These are phyloP conservation scores for Rutilus rutilus DNA, from an alignment of 2,113 vertebrate species.

Conservation along the genomic window DNA sequence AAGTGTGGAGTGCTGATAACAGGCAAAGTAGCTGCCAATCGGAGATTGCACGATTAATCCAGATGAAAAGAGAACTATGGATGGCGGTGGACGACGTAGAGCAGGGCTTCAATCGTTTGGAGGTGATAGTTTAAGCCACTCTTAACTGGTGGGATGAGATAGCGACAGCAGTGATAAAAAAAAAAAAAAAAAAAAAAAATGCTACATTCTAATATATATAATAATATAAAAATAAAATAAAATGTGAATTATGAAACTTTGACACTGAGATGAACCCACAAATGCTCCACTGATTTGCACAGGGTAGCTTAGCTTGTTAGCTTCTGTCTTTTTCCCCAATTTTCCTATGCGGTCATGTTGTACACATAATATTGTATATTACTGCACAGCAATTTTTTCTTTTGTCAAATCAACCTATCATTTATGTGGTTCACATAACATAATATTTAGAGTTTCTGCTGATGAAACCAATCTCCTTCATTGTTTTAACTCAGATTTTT, in stretches of 20 bases:
- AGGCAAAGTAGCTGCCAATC: conserved; percentile 17
- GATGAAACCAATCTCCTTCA: too few species aligned
- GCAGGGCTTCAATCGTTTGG: background rate
- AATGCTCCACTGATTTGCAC: background rate
- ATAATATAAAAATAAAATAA: background rate
- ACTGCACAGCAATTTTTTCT: too few species aligned
- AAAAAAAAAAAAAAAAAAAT: background rate
- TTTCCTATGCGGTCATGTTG: too few species aligned
- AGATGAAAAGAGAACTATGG: conserved; percentile 31
- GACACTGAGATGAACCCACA: background rate
- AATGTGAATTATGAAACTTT: background rate
- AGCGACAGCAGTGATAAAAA: background rate
- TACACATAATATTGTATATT: too few species aligned
- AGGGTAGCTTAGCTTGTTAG: background rate
- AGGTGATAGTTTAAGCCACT: conserved; percentile 17
- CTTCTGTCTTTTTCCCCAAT: too few species aligned
- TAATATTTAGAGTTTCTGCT: too few species aligned
- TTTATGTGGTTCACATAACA: too few species aligned
- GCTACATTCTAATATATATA: background rate
- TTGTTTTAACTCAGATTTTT: too few species aligned
- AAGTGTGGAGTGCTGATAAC: conserved; percentile 43
- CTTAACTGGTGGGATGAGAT: conserved; percentile 10
- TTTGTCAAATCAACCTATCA: too few species aligned
- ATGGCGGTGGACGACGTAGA: background rate
- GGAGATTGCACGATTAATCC: conserved; percentile 37